Evolutionary conservation across 2,888 invertebrate genomes (phyloP).

Genomic region (Erebia palarica): DNA sequence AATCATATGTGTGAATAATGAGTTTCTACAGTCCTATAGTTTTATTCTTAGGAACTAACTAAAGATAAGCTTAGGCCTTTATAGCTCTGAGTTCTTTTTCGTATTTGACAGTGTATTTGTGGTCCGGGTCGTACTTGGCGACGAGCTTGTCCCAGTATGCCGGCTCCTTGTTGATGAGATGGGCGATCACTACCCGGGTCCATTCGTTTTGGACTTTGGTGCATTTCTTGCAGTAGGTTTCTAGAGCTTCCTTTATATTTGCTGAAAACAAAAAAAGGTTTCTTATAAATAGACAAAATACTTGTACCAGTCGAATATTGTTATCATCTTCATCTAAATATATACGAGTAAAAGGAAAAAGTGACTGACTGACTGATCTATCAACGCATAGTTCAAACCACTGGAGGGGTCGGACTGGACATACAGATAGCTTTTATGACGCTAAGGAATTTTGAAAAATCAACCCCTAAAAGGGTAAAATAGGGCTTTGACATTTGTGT

Average conservation of each 20-base stretch:
- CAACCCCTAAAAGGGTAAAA: too few relatives aligned
- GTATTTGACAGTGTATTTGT: slow-evolving; percentile 56
- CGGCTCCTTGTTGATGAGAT: slow-evolving; percentile 53
- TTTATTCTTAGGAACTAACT: neutral
- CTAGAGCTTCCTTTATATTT: slow-evolving; percentile 58
- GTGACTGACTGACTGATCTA: too few relatives aligned
- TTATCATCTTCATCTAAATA: too few relatives aligned
- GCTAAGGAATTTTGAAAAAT: too few relatives aligned
- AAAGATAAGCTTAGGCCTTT: slow-evolving; percentile 6
- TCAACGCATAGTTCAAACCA: too few relatives aligned
- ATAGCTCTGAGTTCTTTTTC: slow-evolving; percentile 50
- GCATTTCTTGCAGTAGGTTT: slow-evolving; percentile 56
- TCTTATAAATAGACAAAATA: too few relatives aligned
- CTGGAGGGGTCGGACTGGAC: too few relatives aligned
- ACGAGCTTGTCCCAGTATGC: slow-evolving; percentile 60
- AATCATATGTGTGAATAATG: neutral
- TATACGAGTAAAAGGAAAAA: too few relatives aligned
- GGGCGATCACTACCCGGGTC: slow-evolving; percentile 48
- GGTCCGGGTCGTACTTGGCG: slow-evolving; percentile 64
- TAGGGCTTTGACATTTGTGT: too few relatives aligned
- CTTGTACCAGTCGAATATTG: too few relatives aligned
- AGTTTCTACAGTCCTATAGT: neutral
- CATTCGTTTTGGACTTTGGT: slow-evolving; percentile 48
- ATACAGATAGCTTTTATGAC: too few relatives aligned
- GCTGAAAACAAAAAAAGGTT: slow-evolving; percentile 44